Evolutionary conservation across 2,113 vertebrate genomes (phyloP), one percentile per base, ranked within the genome.

Genomic region (Pogonocichla stellata): DNA sequence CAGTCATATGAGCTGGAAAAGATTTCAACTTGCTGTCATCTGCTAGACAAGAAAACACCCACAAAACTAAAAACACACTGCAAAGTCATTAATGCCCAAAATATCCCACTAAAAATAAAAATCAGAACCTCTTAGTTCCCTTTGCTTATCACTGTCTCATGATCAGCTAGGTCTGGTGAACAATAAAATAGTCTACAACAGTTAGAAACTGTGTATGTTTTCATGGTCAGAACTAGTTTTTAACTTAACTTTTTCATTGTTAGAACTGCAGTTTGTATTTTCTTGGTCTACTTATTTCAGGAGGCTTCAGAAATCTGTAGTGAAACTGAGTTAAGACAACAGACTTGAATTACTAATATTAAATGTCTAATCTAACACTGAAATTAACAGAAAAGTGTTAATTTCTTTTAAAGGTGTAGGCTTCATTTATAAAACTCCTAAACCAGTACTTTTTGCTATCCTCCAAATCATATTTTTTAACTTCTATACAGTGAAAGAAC

Each of bases 81-180:
- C 53, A 12, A 90, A 96, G 91, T 80, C 94, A 95, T 50, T 69
- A 78, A 86, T 72, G 91, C 66, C 80, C 81, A 82, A 94, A 97
- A 94, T 78, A 77, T 33, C 71, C 61, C 67, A 56, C 94, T 96
- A 93, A 91, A 95, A 96, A 95, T 93, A 96, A 93, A 95, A 95
- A 93, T 90, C 82, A 92, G 94, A 96, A 94, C 78, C 64, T 83
- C 51, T 88, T 93, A 96, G 64, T 93, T 97, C 85, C 88, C 64
- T 89, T 77, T 90, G 74, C 80, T 62, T 91, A 91, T 85, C 78
- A 62, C 64, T 40, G 56, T 66, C 81, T 77, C 84, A 90, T 80
- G 92, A 92, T 93, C 60, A 82, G 33, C 70, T 67, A 62, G 19
- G 47, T 72, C 51, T 71, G 62, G 48, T 31, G 60, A 92, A 91